phyloP scores from a whole-genome alignment of 2,113 vertebrate genomes.

The Daphoenositta chrysoptera region DNA sequence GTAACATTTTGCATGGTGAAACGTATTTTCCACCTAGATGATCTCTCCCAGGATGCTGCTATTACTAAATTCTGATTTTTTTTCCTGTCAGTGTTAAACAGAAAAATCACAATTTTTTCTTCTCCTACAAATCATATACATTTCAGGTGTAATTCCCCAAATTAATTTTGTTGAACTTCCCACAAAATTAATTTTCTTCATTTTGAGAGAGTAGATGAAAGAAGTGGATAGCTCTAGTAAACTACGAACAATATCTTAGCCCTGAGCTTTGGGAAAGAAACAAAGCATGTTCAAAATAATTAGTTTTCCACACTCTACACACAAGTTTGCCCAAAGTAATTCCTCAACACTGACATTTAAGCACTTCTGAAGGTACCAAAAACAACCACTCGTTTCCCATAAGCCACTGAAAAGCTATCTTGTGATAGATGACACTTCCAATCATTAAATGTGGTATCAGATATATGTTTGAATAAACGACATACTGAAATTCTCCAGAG shows the following conservation, averaged over 20 bases:
- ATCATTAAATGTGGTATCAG: background rate
- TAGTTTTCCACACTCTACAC: background rate
- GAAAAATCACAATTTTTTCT: background rate
- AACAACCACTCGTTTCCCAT: background rate
- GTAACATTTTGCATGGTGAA: background rate
- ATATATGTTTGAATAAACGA: background rate
- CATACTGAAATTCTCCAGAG: background rate
- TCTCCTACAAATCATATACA: background rate
- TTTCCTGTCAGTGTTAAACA: background rate
- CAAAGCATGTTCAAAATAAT: background rate
- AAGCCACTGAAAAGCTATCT: background rate
- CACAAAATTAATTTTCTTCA: background rate
- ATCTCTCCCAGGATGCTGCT: background rate
- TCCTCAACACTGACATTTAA: background rate
- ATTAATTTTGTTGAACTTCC: background rate
- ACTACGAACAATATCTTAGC: background rate
- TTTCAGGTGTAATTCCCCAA: background rate
- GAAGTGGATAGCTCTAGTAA: background rate
- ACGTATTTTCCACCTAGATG: background rate
- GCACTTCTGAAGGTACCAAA: background rate
- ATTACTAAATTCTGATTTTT: background rate
- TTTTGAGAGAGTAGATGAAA: background rate
- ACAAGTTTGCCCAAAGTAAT: background rate
- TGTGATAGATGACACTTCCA: background rate
- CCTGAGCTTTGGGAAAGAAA: background rate